Percentiles rank a stretch among this genome's conserved stretches.
Evolutionary conservation across 2,797 vertebrate genomes (phyloP).

Genomic region (Pangasius mekongensis): DNA sequence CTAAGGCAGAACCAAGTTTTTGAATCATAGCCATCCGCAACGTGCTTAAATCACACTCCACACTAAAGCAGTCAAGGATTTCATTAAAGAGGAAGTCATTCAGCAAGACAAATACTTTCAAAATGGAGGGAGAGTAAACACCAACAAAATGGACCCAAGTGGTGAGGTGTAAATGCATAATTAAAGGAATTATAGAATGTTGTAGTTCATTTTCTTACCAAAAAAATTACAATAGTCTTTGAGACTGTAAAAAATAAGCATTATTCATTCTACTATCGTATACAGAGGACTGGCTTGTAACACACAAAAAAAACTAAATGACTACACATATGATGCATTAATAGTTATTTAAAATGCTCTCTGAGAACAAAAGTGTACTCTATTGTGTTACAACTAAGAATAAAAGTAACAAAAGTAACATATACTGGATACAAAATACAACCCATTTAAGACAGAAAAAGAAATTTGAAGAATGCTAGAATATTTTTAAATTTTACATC

Average conservation of each 20-base stretch:
- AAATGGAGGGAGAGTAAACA: slow-evolving; percentile 72
- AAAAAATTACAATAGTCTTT: neutral
- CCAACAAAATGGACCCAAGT: slow-evolving; percentile 61
- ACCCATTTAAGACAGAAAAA: neutral
- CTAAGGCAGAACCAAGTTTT: slow-evolving; percentile 79
- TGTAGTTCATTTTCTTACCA: neutral
- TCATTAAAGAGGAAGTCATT: slow-evolving; percentile 81
- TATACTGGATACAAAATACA: neutral
- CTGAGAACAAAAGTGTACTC: neutral
- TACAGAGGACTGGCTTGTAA: neutral
- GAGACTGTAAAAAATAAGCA: neutral
- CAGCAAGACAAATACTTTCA: slow-evolving; percentile 78
- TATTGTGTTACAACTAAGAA: neutral
- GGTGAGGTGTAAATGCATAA: slow-evolving; percentile 4
- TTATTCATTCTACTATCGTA: neutral
- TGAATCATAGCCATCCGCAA: slow-evolving; percentile 82
- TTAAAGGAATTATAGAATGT: neutral
- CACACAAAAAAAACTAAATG: neutral
- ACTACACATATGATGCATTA: neutral
- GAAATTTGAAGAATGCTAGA: neutral
- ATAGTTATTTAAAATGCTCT: neutral
- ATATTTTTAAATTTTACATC: neutral
- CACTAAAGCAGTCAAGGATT: slow-evolving; percentile 82
- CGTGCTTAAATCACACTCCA: slow-evolving; percentile 82
- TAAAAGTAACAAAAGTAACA: neutral